Conservation (phyloP, 2,888 invertebrate genomes). For the Rhodophaea formosa region DNA sequence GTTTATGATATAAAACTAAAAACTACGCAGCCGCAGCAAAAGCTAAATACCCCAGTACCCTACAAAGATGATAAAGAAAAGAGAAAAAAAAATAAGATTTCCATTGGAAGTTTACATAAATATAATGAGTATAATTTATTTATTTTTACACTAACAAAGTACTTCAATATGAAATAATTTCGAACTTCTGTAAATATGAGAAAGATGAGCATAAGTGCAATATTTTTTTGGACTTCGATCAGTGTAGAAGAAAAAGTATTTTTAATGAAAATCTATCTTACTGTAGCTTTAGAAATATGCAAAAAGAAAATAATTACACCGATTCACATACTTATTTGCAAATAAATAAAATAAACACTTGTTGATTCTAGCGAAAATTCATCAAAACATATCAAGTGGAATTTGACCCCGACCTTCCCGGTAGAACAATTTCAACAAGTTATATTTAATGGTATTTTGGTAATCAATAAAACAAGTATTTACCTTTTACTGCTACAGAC, state of each 20-base stretch:
- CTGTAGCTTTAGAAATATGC: not conserved
- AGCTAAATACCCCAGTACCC: too few relatives aligned
- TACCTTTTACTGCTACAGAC: slow-evolving; percentile 73
- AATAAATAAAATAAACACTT: not conserved
- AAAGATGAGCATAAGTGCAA: not conserved
- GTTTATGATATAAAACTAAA: too few relatives aligned
- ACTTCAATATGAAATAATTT: too few relatives aligned
- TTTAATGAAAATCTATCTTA: not conserved
- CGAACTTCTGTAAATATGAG: too few relatives aligned
- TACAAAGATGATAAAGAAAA: too few relatives aligned
- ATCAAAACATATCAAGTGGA: slow-evolving; percentile 36
- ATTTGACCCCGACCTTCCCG: slow-evolving; percentile 45
- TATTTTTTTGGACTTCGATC: not conserved
- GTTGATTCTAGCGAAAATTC: slow-evolving; percentile 1
- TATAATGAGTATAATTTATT: too few relatives aligned
- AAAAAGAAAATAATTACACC: not conserved
- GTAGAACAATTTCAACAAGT: not conserved
- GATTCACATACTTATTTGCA: not conserved
- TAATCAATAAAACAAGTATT: slow-evolving; percentile 17
- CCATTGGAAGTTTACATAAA: too few relatives aligned
- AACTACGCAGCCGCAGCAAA: too few relatives aligned
- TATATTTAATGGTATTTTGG: not conserved
- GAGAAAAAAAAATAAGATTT: too few relatives aligned
- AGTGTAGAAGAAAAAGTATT: not conserved
- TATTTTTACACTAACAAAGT: too few relatives aligned